Conservation (phyloP, 2,113 vertebrate genomes). For the Rhinichthys klamathensis region DNA sequence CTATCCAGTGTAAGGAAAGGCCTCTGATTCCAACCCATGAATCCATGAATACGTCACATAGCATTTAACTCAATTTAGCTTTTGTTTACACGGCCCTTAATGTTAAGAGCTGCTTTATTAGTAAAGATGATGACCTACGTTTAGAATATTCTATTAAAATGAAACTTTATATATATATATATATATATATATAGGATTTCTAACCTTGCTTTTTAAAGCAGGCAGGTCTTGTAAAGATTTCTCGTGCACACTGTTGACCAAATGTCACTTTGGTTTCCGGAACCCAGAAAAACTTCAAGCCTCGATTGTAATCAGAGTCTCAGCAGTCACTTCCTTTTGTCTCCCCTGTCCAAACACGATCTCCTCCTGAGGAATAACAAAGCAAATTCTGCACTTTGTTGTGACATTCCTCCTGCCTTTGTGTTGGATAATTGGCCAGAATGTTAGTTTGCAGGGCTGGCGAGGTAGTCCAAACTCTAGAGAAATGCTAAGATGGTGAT, state of each 20-base stretch:
- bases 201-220: not conserved
- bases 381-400: conserved; percentile 58
- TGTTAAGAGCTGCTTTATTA: not conserved
- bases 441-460: not conserved
- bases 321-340: conserved; percentile 49
- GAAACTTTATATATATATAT: not conserved
- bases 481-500: not conserved
- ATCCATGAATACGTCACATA: conserved; percentile 22
- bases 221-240: not conserved
- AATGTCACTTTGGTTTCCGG: conserved; percentile 46
- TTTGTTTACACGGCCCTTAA: not conserved
- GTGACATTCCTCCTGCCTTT: conserved; percentile 60
- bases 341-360: conserved; percentile 58
- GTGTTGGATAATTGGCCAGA: conserved; percentile 29
- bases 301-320: conserved; percentile 47
- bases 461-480: not conserved
- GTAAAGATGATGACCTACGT: not conserved
- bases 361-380: conserved; percentile 51
- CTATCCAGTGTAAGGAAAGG: conserved; percentile 6
- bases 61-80: conserved; percentile 8
- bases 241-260: not conserved
- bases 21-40: not conserved
- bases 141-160: not conserved
- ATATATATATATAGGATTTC: not conserved
- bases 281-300: not conserved